Base-by-base conservation (phyloP, 2,113 vertebrate species). In the Sebastes schlegelii region DNA sequence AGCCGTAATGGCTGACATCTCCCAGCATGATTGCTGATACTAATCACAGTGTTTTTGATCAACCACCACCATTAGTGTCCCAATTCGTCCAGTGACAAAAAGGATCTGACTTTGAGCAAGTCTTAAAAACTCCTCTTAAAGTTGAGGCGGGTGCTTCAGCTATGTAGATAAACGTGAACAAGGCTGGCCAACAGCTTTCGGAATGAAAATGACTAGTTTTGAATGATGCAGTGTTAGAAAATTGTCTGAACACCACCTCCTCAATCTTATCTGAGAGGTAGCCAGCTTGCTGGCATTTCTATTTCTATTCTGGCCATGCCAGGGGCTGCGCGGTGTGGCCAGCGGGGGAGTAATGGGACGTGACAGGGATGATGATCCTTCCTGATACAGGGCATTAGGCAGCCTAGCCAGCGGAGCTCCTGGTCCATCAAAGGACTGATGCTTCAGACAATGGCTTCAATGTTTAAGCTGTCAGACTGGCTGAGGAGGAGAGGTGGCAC, bases 311-410 rank as follows among this genome's bases (percentile, higher is more conserved):
- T 5, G 23, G 74, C 77, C 71, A 23, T 65, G 85, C 88, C 77
- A 80, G 73, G 49, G 80, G 83, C 62, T 23, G 68, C 1, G 48
- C 58, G 43, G 72, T 1, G 73, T 43, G 87, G 88, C 77, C 80
- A 65, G 81, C 43, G 34, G 82, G 79, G 80, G 84, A 85, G 90
- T 91, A 94, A 94, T 93, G 87, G 86, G 82, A 91, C 82, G 86
- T 91, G 90, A 92, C 90, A 78, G 83, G 88, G 91, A 91, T 87
- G 89, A 91, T 89, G 89, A 92, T 92, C 82, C 79, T 76, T 84
- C 84, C 70, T 74, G 90, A 92, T 89, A 80, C 84, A 85, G 90
- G 90, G 90, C 90, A 91, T 93, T 93, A 91, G 89, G 92, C 89
- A 83, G 90, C 76, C 69, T 51, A 58, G 86, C 79, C 86, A 58